Base-by-base conservation (phyloP, 2,113 vertebrate species). In the Periophthalmus modestus region DNA sequence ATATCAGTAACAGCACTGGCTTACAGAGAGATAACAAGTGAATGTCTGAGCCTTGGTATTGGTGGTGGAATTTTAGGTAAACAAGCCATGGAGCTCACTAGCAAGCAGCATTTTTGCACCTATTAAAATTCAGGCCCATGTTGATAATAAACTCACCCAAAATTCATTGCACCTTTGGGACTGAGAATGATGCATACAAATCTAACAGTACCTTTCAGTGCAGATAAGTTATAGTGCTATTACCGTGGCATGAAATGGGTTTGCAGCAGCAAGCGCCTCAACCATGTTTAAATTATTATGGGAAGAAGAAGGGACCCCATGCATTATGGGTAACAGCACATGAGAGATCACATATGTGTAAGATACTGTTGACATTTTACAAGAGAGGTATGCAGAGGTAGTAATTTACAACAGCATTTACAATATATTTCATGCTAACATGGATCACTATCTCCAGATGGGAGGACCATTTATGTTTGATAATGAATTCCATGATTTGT, bases 221-320 rank as follows among this genome's bases (percentile, higher is more conserved):
- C 52, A 11, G 48, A n/a, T 23, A 73, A 72, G 58, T 70, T 69
- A 81, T 47, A 59, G 48, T 6, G 39, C 62, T 69, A 23, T 85
- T 83, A 82, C 52, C 66, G 61, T 67, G 7, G 65, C 74, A 69
- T 83, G 71, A 83, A 82, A 87, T 54, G 72, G 71, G 36, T 77
- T 82, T 71, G 19, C 83, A 73, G 71, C 73, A 74, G 69, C 73
- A n/a, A 72, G 73, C 50, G 21, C 74, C 73, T 75, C 68, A 47
- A 66, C 75, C 71, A 48, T 74, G 46, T 81, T 73, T 79, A 75
- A 78, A 86, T 85, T 58, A 69, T 54, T 5, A 69, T 16, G 0
- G 28, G 6, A 14, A 70, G 77, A 71, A 9, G 23, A 55, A 52
- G 58, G 39, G 34, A 18, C 39, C 61, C 21, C 6, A 14, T 16